A percentile compares a stretch with the other conserved stretches of the same genome.
Evolutionary conservation across 2,113 vertebrate genomes (phyloP).

Genomic region (Onychostoma macrolepis): DNA sequence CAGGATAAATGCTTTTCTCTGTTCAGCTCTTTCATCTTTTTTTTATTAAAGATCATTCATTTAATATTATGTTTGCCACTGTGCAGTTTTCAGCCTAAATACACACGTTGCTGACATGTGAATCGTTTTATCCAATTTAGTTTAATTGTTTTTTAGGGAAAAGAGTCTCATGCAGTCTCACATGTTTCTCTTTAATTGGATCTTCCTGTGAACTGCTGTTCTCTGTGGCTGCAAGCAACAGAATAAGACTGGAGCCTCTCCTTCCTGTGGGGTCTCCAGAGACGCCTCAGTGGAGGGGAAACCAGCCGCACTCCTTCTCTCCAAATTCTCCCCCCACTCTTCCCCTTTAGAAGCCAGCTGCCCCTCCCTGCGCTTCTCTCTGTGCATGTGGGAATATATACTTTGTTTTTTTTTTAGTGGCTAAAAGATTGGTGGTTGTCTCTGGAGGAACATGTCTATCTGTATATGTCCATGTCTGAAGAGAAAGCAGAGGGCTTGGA

Average conservation of each 20-base stretch:
- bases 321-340: not conserved
- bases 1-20: not conserved
- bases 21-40: not conserved
- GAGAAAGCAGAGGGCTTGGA: slow-evolving; percentile 16
- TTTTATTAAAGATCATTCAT: not conserved
- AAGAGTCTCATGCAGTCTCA: not conserved
- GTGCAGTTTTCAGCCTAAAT: not conserved
- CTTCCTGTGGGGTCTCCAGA: slow-evolving; percentile 43
- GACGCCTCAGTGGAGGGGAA: not conserved
- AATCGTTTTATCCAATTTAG: not conserved
- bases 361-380: not conserved
- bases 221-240: slow-evolving; percentile 3
- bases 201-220: not conserved
- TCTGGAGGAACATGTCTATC: not conserved
- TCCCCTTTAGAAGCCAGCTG: not conserved
- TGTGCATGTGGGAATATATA: not conserved
- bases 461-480: slow-evolving; percentile 6
- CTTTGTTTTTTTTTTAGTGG: not conserved
- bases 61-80: not conserved
- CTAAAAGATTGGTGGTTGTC: not conserved
- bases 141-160: not conserved
- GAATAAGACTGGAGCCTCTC: not conserved
- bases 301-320: not conserved
- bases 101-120: no score
- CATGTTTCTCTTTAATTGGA: slow-evolving; percentile 17